phyloP scores from a whole-genome alignment of 2,888 invertebrate genomes.

The Platerodrilus igneus region DNA sequence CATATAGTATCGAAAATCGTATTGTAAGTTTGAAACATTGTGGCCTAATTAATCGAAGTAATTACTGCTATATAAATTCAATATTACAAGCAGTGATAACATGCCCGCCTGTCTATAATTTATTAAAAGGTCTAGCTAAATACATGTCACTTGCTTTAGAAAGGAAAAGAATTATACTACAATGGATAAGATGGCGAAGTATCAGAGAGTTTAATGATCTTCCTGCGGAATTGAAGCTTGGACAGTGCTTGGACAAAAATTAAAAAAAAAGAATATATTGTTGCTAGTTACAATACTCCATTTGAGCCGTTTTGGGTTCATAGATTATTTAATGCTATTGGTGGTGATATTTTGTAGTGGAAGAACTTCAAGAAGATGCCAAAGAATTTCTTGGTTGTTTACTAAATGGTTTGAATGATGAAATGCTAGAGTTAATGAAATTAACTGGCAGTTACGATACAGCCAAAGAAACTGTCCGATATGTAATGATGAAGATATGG shows the following conservation, averaged over 20 bases:
- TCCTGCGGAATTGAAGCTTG: constrained; percentile 52
- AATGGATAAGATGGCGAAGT: too few species aligned
- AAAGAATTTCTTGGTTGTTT: constrained; percentile 94
- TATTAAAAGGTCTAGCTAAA: constrained; percentile 73
- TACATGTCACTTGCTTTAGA: constrained; percentile 53
- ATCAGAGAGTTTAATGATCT: constrained; percentile 72
- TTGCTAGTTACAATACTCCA: constrained; percentile 69
- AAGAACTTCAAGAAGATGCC: constrained; percentile 94
- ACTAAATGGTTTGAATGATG: constrained; percentile 91
- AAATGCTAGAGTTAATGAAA: constrained; percentile 78
- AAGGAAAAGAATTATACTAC: constrained; percentile 59
- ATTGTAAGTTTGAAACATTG: constrained; percentile 79
- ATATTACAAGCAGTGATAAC: constrained; percentile 90
- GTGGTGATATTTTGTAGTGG: constrained; percentile 67
- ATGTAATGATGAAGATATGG: too few species aligned
- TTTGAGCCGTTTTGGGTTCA: constrained; percentile 88
- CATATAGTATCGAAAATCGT: constrained; percentile 72
- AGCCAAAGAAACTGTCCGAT: constrained; percentile 29
- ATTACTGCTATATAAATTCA: constrained; percentile 96
- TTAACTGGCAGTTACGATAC: constrained; percentile 40
- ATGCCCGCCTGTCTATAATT: constrained; percentile 92
- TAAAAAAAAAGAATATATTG: too few species aligned
- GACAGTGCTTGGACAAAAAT: constrained; percentile 50
- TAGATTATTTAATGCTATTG: constrained; percentile 73
- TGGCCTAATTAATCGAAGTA: constrained; percentile 88